These are phyloP conservation scores for Crotalus adamanteus DNA, from an alignment of 2,797 vertebrate species.

Conservation along the genomic window DNA sequence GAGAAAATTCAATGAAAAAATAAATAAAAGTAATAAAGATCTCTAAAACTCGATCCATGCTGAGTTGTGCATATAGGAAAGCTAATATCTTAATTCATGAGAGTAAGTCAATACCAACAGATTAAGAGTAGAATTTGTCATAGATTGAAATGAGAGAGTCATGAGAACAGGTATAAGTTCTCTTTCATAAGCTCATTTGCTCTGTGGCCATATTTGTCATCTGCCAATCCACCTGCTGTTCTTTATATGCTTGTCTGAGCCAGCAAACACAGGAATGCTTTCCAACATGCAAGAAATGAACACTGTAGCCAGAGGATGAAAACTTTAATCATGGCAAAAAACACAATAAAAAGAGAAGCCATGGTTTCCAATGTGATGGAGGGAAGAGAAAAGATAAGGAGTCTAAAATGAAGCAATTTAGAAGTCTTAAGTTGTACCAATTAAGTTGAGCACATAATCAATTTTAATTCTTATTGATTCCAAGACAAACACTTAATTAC, in stretches of 20 bases:
- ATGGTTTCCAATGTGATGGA: background rate
- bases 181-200: background rate
- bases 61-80: background rate
- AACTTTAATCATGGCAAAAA: background rate
- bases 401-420: background rate
- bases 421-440: background rate
- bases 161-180: background rate
- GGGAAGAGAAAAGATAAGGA: background rate
- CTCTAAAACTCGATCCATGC: background rate
- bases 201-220: background rate
- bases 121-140: background rate
- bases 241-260: background rate
- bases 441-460: conserved; percentile 4
- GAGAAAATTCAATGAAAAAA: background rate
- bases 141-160: background rate
- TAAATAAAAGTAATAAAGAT: background rate
- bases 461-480: conserved; percentile 13
- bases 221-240: background rate
- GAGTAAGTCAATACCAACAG: background rate
- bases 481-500: background rate
- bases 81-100: background rate
- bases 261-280: background rate
- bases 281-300: background rate
- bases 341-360: background rate
- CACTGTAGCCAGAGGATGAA: background rate